A percentile compares a stretch with the other conserved stretches of the same genome.
These are phyloP conservation scores for Lepus oiostolus DNA, from an alignment of 2,797 vertebrate species.

Conservation along the genomic window DNA sequence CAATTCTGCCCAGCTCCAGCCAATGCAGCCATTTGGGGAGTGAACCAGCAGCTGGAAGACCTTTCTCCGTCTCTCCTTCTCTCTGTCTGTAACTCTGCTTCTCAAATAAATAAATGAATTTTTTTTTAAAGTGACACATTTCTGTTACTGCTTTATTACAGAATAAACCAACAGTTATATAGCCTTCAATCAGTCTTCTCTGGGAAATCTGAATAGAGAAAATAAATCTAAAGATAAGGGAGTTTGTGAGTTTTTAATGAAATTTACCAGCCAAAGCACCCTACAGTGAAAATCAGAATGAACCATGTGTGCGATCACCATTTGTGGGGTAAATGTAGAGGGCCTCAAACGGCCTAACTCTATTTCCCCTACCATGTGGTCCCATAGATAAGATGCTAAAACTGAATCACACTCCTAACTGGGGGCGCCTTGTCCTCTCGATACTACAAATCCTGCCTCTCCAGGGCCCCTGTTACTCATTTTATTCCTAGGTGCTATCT, in stretches of 20 bases:
- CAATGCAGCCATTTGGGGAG: no score
- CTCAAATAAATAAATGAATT: no score
- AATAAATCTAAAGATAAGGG: neutral
- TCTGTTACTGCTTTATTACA: neutral
- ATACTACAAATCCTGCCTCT: neutral
- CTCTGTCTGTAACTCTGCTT: no score
- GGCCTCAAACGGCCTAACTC: neutral
- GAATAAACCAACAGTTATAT: neutral
- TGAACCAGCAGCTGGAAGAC: no score
- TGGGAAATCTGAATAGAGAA: neutral
- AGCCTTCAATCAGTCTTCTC: neutral
- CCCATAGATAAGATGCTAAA: neutral
- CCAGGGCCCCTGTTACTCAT: fast-evolving
- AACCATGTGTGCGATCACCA: fast-evolving
- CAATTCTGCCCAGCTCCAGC: no score
- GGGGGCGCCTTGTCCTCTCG: neutral
- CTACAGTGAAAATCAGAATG: neutral
- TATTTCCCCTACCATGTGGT: no score
- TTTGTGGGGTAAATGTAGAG: neutral
- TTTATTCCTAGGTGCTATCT: no score
- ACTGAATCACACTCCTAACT: neutral
- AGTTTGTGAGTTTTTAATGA: neutral
- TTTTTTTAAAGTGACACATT: neutral
- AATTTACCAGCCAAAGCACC: neutral
- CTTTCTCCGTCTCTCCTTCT: no score